Base-by-base conservation (phyloP, 2,888 invertebrate genomes). In the Dynastes grantii region DNA sequence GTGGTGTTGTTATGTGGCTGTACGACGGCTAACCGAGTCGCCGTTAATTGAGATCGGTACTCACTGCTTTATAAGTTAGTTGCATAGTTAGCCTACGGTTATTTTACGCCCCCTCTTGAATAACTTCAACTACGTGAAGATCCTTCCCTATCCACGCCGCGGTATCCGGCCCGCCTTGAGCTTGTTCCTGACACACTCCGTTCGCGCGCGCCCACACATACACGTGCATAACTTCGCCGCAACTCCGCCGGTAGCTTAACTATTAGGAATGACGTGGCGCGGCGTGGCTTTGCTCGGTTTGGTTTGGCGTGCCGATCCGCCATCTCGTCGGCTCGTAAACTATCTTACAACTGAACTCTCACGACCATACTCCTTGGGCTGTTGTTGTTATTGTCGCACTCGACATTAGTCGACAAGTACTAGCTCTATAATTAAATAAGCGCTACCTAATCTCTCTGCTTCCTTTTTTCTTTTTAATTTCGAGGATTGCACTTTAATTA, bases 31-130 rank as follows among this genome's bases (percentile, higher is more conserved):
- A 73, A 58, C 73, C 40, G 40, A 58, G 40, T 37, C 73, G n/a
- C 58, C 37, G 73, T 40, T 73, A 73, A 73, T 73, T 73, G 73
- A 73, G 73, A 73, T 73, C 73, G 58, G 73, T 37, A 40, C 58
- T n/a, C 45, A 22, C 32, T 5, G 16, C 58, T 37, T 16, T 32
- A 8, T 11, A 58, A 73, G 73, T 73, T 73, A 45, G 45, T 45
- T 73, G 55, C 22, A 29, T 40, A 27, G 45, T 40, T 58, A 58
- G 61, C 73, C 61, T 73, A 45, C 58, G 73, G 58, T 40, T 73
- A 73, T 58, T 73, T 58, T 40, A 45, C 58, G 73, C 61, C 73
- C 55, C 11, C 45, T 58, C 58, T 58, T 22, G 73, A 73, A 73
- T 73, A 73, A 73, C 73, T 73, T 40, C 11, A 32, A 32, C 63